These are phyloP conservation scores for Scophthalmus maximus DNA, from an alignment of 2,113 vertebrate genomes.

Conservation along the genomic window DNA sequence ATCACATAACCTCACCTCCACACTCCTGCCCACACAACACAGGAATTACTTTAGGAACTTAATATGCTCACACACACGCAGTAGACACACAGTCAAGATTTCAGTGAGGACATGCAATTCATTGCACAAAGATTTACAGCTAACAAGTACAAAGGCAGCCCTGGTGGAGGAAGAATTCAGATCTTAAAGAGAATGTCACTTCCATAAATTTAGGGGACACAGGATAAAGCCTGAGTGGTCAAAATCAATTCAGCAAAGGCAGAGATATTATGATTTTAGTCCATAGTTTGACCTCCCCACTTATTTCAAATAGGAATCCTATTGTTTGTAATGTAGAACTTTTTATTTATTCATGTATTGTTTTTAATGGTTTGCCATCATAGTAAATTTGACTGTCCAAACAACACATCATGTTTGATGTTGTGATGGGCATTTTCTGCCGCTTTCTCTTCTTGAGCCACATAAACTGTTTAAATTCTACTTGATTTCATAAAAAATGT, in stretches of 20 bases:
- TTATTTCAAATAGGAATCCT: no score
- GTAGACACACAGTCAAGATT: background rate
- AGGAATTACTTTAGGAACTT: conserved; percentile 28
- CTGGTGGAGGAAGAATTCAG: no score
- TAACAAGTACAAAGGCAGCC: background rate
- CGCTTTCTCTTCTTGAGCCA: background rate
- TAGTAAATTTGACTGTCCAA: no score
- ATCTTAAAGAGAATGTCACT: background rate
- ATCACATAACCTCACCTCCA: conserved; percentile 61
- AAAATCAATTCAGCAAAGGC: background rate
- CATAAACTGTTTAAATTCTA: background rate
- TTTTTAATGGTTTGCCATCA: no score
- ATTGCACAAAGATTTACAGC: background rate
- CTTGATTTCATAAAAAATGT: background rate
- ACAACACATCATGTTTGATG: no score
- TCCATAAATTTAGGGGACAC: background rate
- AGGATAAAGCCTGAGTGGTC: background rate
- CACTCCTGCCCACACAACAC: conserved; percentile 55
- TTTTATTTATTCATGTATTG: no score
- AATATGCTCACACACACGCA: conserved; percentile 17
- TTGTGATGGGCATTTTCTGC: no score
- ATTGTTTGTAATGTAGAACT: no score
- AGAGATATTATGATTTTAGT: background rate
- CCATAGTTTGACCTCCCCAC: no score
- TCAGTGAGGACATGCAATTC: background rate